Percentiles rank a stretch among this genome's conserved stretches.
These are phyloP conservation scores for Pelobates fuscus DNA, from an alignment of 2,113 vertebrate genomes.

Conservation along the genomic window DNA sequence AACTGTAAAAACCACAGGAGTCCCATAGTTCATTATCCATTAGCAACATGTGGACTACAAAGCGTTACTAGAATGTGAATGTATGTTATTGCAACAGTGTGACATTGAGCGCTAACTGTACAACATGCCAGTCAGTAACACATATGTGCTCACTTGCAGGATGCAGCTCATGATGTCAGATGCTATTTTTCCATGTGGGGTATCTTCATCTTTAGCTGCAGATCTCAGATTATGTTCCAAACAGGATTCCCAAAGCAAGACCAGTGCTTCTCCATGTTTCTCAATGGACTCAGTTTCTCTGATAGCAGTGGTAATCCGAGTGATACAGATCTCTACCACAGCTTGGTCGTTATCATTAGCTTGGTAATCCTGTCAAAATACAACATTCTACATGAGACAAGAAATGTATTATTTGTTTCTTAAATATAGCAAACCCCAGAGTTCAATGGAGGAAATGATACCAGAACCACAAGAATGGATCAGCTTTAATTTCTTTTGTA, in stretches of 20 bases:
- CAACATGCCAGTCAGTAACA: too few species aligned
- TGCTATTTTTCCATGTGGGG: conserved; percentile 91
- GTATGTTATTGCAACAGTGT: background rate
- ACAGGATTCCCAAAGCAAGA: conserved; percentile 92
- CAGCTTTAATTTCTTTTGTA: too few species aligned
- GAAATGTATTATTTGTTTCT: background rate
- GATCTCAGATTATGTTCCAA: conserved; percentile 86
- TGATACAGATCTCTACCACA: conserved; percentile 95
- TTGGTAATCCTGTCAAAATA: conserved; percentile 82
- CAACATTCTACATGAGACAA: background rate
- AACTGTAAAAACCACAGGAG: too few species aligned
- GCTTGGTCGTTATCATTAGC: conserved; percentile 95
- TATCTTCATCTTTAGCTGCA: conserved; percentile 82
- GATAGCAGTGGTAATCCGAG: conserved; percentile 89
- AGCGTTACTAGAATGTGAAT: background rate
- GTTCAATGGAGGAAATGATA: too few species aligned
- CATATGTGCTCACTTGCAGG: conserved; percentile 78
- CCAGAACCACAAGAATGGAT: too few species aligned
- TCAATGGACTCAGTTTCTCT: conserved; percentile 87
- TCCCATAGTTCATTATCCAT: too few species aligned
- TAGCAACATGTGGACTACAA: background rate
- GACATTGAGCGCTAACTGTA: background rate
- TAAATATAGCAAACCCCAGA: background rate
- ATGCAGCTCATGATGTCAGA: conserved; percentile 97
- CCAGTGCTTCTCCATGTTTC: conserved; percentile 80